Evolutionary conservation across 1,140 invertebrate species (phyloP), one percentile per base, ranked within the genome.

Genomic region (Saccostrea echinata): DNA sequence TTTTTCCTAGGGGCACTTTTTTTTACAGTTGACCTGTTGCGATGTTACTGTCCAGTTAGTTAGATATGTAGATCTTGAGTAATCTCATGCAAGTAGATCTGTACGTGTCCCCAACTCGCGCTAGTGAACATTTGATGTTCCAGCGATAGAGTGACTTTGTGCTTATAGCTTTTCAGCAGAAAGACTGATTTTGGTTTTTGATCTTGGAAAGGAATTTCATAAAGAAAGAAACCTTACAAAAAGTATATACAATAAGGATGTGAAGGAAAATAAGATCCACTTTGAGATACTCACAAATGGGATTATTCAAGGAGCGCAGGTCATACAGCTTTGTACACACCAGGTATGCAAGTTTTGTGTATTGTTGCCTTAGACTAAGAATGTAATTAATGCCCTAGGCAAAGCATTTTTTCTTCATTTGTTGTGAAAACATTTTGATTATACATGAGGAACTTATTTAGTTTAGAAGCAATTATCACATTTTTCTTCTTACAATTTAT

Each of bases 41-140:
- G 68, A 76, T 76, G 68, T 76, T 27, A 76, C 68, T 76, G 68
- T 27, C 68, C 68, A 76, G 68, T 76, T 76, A 76, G 68, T 33
- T 76, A 76, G 68, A 76, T 76, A 76, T 76, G 68, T 76, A 76
- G 68, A 76, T 76, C 68, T 76, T 76, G 68, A 76, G 68, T 76
- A 76, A 76, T 76, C 68, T 76, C 68, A 76, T 76, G 68, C 68
- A 76, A 76, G 68, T 76, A 76, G 24, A 27, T 76, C 27, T 76
- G 68, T 76, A 76, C 68, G 27, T 76, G 68, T 76, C 68, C 68
- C 68, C 68, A 76, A 30, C 68, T 76, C 68, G 27, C 68, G 68
- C 68, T 30, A 76, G 24, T 33, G 68, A 76, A 27, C 27, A 33
- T 76, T 76, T 76, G 68, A 76, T 76, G 68, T 12, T 76, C 68